phyloP scores from a whole-genome alignment of 2,113 vertebrate species.

The Machaerirhynchus nigripectus region DNA sequence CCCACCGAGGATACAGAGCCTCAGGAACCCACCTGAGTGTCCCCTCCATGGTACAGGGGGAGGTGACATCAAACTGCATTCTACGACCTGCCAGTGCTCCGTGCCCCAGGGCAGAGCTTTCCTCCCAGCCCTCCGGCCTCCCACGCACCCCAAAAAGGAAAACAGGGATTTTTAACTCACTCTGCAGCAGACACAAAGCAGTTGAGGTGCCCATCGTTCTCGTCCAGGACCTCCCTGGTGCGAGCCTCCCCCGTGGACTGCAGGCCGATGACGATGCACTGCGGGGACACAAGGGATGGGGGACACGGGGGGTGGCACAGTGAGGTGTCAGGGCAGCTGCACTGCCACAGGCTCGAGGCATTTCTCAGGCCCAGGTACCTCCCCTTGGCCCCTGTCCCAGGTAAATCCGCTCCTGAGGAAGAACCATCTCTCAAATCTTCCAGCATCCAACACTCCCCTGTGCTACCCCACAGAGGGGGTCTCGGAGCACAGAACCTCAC shows the following conservation, averaged over 20 bases:
- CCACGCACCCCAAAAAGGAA: neutral
- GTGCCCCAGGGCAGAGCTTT: neutral
- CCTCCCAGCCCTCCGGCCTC: neutral
- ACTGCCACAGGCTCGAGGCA: neutral
- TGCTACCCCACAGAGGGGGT: neutral
- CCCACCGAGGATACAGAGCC: neutral
- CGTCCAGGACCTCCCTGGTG: constrained; percentile 92
- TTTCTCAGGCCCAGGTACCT: neutral
- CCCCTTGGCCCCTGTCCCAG: neutral
- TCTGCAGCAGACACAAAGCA: constrained; percentile 94
- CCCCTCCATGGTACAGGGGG: neutral
- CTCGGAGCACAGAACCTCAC: neutral
- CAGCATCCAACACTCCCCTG: fast-evolving
- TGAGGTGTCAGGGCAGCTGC: neutral
- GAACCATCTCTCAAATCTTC: neutral
- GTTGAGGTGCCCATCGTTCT: constrained; percentile 91
- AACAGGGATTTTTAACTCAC: constrained; percentile 20
- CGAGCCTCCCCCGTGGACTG: constrained; percentile 97
- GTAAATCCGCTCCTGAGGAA: neutral
- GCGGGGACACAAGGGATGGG: neutral
- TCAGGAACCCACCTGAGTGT: neutral
- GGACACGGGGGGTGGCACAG: neutral
- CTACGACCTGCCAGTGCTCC: neutral
- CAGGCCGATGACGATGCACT: constrained; percentile 95
- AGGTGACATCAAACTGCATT: neutral